Evolutionary conservation across 2,113 vertebrate genomes (phyloP).

Genomic region (Phocoena sinus): DNA sequence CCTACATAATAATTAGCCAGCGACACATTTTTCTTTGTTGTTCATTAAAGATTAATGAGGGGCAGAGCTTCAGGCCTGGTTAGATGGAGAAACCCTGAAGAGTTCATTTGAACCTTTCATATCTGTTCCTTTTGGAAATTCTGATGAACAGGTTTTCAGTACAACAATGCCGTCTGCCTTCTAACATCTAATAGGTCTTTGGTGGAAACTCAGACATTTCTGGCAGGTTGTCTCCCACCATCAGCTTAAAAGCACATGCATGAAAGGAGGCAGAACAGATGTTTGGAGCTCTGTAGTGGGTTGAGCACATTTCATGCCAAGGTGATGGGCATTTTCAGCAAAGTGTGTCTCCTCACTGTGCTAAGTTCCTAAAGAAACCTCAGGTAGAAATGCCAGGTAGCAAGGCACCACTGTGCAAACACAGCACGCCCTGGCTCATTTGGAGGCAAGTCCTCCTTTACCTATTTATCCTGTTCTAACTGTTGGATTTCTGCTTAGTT

Average conservation of each 20-base stretch:
- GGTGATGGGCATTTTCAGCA: slow-evolving; percentile 30
- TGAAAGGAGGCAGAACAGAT: slow-evolving; percentile 45
- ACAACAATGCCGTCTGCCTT: slow-evolving; percentile 12
- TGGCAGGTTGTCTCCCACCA: slow-evolving; percentile 42
- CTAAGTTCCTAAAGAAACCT: background rate
- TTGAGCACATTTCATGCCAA: background rate
- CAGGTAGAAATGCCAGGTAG: background rate
- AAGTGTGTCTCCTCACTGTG: background rate
- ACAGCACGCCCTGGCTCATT: background rate
- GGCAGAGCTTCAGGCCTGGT: slow-evolving; percentile 27
- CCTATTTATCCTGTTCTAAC: slow-evolving; percentile 41
- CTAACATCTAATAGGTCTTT: slow-evolving; percentile 58
- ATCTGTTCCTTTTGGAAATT: slow-evolving; percentile 30
- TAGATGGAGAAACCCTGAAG: slow-evolving; percentile 57
- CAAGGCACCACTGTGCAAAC: background rate
- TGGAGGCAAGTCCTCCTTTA: background rate
- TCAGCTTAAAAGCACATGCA: slow-evolving; percentile 18
- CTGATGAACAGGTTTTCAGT: slow-evolving; percentile 45
- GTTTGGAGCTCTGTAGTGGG: background rate
- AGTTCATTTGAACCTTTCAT: slow-evolving; percentile 66
- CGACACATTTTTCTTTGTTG: slow-evolving; percentile 50
- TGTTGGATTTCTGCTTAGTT: slow-evolving; percentile 1
- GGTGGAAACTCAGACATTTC: slow-evolving; percentile 29
- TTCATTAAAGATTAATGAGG: slow-evolving; percentile 69
- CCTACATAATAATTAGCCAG: slow-evolving; percentile 55